phyloP scores from a whole-genome alignment of 2,797 vertebrate species.

The Diceros bicornis region DNA sequence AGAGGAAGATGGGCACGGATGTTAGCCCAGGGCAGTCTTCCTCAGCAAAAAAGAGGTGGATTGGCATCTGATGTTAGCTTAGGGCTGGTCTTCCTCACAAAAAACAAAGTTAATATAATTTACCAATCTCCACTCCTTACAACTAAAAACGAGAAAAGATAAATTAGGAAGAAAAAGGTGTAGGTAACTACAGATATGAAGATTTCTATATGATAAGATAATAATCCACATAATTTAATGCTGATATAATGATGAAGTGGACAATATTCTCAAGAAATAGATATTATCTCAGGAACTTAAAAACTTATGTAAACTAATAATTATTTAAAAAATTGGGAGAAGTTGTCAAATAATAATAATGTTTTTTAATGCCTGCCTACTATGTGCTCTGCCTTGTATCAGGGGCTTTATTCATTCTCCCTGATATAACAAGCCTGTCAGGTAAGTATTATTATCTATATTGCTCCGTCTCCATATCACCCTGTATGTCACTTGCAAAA shows the following conservation, averaged over 20 bases:
- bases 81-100: too few species aligned
- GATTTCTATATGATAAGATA: constrained; percentile 13
- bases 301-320: neutral
- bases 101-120: constrained; percentile 4
- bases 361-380: neutral
- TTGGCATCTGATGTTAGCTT: too few species aligned
- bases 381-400: neutral
- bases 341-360: neutral
- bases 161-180: neutral
- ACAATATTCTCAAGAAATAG: neutral
- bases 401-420: neutral
- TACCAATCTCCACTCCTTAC: neutral
- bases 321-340: neutral
- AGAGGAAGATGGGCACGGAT: too few species aligned
- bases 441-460: neutral
- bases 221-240: neutral
- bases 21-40: too few species aligned
- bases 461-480: neutral
- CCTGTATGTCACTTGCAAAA: neutral
- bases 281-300: neutral
- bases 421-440: neutral
- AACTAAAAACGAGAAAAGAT: neutral
- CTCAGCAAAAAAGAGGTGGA: too few species aligned
- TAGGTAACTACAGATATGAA: neutral
- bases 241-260: neutral